Evolutionary conservation across 2,113 vertebrate species (phyloP), one percentile per base, ranked within the genome.

Genomic region (Enhydra lutris): DNA sequence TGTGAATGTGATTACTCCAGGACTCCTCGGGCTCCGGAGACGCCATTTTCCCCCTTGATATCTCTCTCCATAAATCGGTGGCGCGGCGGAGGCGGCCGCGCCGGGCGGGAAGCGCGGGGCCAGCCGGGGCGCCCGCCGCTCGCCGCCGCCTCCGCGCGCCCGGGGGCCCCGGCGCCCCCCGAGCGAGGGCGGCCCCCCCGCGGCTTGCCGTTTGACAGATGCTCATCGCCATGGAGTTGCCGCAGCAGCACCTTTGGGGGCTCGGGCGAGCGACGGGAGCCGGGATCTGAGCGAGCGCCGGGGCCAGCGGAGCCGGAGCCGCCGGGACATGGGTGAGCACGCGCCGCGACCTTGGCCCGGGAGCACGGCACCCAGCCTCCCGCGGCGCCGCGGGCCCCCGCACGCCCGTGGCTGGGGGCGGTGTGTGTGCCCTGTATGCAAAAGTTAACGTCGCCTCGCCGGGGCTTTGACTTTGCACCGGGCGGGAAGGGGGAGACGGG

Each of bases 191-290:
- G 94, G 98, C 96, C 97, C 93, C 97, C 98, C 96, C 86, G 97
- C 96, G 94, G 95, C 97, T 97, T 97, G 97, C 98, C n/a, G 98
- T 97, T 97, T 99, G 98, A 98, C 98, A 98, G 98, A 98, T 99
- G 98, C 98, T 98, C 98, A 95, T 96, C 97, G 97, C 98, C 97
- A 99, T 99, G 98, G 98, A 98, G 98, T 98, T 98, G 97, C 98
- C 97, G 97, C 98, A 94, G 98, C 98, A 97, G 97, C 98, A 98
- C 98, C 98, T 98, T 87, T 89, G 98, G 98, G 97, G 98, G 94
- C 98, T 98, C 96, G 80, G 98, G 97, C 98, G 93, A 98, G 94
- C 97, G 96, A 97, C 67, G 59, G 93, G 94, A 98, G 96, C 97
- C 93, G 96, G 97, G 93, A 98, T 98, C 98, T 98, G 97, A 98